Conservation (phyloP, 1,140 invertebrate species). For the Leptoteleia sp. region DNA sequence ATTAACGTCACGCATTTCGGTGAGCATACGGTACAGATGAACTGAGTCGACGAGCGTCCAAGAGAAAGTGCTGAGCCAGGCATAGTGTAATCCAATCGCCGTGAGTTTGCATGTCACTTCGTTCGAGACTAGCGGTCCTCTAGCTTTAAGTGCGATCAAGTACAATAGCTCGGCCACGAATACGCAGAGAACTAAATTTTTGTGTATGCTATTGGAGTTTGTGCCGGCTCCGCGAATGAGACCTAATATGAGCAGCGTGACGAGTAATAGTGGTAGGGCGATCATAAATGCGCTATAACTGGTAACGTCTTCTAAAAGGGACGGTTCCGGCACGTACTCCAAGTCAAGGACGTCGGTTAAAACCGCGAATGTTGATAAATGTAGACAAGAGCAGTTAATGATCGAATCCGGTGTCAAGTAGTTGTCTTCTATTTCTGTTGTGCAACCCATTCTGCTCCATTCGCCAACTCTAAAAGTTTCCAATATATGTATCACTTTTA, state of each 20-base stretch:
- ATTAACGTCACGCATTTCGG: constrained; percentile 97
- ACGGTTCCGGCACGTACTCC: constrained; percentile 92
- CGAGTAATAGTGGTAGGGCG: constrained; percentile 89
- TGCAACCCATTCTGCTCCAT: constrained; percentile 95
- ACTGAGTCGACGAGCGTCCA: constrained; percentile 96
- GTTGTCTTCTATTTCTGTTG: constrained; percentile 87
- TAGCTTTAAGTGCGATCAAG: constrained; percentile 91
- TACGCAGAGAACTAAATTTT: constrained; percentile 94
- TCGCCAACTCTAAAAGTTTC: constrained; percentile 83
- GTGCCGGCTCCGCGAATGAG: constrained; percentile 90
- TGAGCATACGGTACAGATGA: constrained; percentile 96
- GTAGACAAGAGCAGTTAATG: constrained; percentile 97
- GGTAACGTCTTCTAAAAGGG: constrained; percentile 90
- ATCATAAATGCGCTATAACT: constrained; percentile 94
- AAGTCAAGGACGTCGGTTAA: constrained; percentile 95
- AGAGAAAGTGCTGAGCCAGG: constrained; percentile 92
- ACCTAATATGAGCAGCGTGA: constrained; percentile 87
- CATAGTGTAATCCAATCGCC: constrained; percentile 95
- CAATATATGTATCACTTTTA: no score
- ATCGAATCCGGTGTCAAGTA: constrained; percentile 79
- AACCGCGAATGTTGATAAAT: constrained; percentile 95
- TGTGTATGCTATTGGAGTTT: constrained; percentile 96
- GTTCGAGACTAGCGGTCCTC: constrained; percentile 87
- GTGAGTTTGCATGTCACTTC: constrained; percentile 94
- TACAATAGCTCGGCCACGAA: constrained; percentile 93